Conservation (phyloP, 2,797 vertebrate genomes). For the Sciurus carolinensis region DNA sequence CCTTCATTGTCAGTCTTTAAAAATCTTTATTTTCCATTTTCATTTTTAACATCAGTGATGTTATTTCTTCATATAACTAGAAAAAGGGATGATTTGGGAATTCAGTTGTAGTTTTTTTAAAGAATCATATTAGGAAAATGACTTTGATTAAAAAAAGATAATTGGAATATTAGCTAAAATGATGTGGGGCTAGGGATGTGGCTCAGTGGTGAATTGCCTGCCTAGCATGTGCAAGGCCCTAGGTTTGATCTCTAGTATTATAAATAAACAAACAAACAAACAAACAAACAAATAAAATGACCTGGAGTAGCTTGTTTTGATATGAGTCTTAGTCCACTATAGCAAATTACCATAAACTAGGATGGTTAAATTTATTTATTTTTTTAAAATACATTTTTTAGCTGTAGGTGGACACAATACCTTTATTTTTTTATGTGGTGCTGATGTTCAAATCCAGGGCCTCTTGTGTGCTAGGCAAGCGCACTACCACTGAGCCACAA, state of each 20-base stretch:
- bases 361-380: not conserved
- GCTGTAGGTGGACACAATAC: too few relatives aligned
- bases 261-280: too few relatives aligned
- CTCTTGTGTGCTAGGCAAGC: too few relatives aligned
- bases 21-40: slow-evolving; percentile 36
- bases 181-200: too few relatives aligned
- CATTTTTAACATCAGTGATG: slow-evolving; percentile 42
- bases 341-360: not conserved
- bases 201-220: too few relatives aligned
- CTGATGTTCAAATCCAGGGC: too few relatives aligned
- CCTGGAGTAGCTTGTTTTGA: not conserved
- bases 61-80: slow-evolving; percentile 49
- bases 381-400: too few relatives aligned
- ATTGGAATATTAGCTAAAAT: slow-evolving; percentile 60
- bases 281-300: not conserved
- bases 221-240: too few relatives aligned
- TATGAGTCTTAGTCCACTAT: not conserved
- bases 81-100: slow-evolving; percentile 43
- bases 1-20: not conserved
- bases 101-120: slow-evolving; percentile 50
- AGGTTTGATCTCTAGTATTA: too few relatives aligned
- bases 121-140: slow-evolving; percentile 58
- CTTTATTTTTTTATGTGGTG: too few relatives aligned
- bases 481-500: too few relatives aligned
- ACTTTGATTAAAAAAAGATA: not conserved